Evolutionary conservation across 2,113 vertebrate genomes (phyloP).

Genomic region (Cynoglossus semilaevis): DNA sequence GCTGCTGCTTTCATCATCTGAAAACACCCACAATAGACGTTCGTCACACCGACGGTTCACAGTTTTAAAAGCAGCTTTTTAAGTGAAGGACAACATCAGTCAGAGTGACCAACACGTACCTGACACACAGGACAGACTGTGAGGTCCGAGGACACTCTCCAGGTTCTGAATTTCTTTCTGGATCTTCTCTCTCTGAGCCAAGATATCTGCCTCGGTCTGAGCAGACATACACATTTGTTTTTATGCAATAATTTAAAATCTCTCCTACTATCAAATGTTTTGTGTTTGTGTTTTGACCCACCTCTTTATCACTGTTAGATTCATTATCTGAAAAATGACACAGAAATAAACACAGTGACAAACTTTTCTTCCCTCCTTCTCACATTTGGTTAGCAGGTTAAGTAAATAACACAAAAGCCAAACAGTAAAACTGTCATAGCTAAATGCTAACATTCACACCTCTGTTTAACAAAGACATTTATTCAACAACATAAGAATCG

Average conservation of each 20-base stretch:
- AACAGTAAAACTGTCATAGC: too few species aligned
- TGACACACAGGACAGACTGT: conserved; percentile 26
- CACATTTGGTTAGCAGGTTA: not conserved
- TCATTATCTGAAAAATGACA: conserved; percentile 33
- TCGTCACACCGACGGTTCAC: too few species aligned
- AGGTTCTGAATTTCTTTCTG: conserved; percentile 61
- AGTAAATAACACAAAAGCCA: too few species aligned
- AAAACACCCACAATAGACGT: not conserved
- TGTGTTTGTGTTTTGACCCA: conserved; percentile 11
- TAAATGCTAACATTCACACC: too few species aligned
- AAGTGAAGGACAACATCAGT: not conserved
- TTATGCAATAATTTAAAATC: not conserved
- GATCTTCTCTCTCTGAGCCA: conserved; percentile 51
- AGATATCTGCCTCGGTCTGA: conserved; percentile 40
- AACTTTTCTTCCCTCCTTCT: too few species aligned
- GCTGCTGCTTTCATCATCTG: conserved; percentile 33
- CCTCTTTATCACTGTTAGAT: conserved; percentile 29
- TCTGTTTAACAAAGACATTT: too few species aligned
- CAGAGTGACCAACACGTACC: conserved; percentile 24
- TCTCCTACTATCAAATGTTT: not conserved
- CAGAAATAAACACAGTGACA: conserved; percentile 5
- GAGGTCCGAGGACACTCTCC: conserved; percentile 45
- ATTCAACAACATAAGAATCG: too few species aligned
- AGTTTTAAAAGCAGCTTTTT: not conserved
- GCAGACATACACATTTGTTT: conserved; percentile 2